phyloP scores from a whole-genome alignment of 2,113 vertebrate species.

The Lophochroa leadbeateri region DNA sequence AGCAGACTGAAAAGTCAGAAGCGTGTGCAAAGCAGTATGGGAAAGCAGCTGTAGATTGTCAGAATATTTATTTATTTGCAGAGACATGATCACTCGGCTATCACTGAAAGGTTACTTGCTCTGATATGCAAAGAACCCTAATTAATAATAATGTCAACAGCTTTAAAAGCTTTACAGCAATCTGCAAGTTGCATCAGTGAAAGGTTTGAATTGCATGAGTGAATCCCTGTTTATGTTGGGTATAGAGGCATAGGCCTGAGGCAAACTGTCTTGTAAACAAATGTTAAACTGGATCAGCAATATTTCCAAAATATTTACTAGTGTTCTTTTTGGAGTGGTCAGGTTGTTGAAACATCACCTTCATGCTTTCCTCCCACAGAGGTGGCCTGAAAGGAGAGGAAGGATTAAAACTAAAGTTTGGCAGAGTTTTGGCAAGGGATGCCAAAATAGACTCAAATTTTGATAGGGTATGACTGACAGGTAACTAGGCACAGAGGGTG shows the following conservation, averaged over 20 bases:
- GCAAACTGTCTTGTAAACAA: background rate
- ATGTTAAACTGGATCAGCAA: background rate
- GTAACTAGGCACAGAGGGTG: background rate
- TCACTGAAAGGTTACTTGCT: slow-evolving; percentile 20
- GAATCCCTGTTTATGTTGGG: background rate
- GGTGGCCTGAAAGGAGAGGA: background rate
- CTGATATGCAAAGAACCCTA: background rate
- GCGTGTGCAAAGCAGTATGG: background rate
- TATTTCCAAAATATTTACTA: background rate
- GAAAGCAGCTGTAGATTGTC: slow-evolving; percentile 14
- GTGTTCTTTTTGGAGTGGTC: background rate
- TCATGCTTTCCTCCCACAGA: background rate
- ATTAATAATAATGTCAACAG: slow-evolving; percentile 28
- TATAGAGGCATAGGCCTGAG: background rate
- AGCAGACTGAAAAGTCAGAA: background rate
- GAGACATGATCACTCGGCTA: background rate
- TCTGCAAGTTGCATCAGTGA: background rate
- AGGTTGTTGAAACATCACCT: background rate
- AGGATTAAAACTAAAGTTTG: background rate
- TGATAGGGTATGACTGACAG: background rate
- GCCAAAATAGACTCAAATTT: background rate
- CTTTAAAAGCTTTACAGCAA: slow-evolving; percentile 18
- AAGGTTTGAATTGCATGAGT: slow-evolving; percentile 4
- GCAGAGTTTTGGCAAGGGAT: background rate
- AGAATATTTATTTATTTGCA: slow-evolving; percentile 18